Evolutionary conservation across 2,888 invertebrate species (phyloP).

Genomic region (Noctuana brunneofusca): DNA sequence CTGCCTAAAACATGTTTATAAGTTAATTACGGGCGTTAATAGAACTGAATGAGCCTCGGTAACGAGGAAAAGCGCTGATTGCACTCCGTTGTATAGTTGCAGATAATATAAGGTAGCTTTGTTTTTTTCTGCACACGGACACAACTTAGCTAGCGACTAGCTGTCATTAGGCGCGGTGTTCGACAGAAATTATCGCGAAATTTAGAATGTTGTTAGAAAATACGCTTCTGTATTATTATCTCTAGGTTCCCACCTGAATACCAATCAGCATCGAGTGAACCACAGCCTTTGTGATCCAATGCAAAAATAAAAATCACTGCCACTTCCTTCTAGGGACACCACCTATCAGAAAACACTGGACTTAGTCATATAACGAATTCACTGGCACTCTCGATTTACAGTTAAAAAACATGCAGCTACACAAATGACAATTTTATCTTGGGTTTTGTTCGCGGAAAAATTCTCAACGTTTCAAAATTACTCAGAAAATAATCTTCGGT

Average conservation of each 20-base stretch:
- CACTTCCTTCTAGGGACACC: slow-evolving; percentile 57
- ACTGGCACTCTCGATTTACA: slow-evolving; percentile 52
- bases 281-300: slow-evolving; percentile 54
- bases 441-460: slow-evolving; percentile 52
- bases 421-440: slow-evolving; percentile 49
- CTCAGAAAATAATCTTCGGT: slow-evolving; percentile 68
- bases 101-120: background rate
- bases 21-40: slow-evolving; percentile 1
- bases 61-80: background rate
- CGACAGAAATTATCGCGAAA: background rate
- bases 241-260: slow-evolving; percentile 36
- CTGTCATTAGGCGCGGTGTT: slow-evolving; percentile 22
- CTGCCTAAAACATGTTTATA: slow-evolving; percentile 18
- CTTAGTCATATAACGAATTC: slow-evolving; percentile 55
- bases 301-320: slow-evolving; percentile 64
- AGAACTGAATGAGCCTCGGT: background rate
- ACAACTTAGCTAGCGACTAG: slow-evolving; percentile 6
- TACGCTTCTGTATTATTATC: slow-evolving; percentile 1
- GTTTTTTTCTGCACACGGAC: slow-evolving; percentile 17
- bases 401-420: slow-evolving; percentile 45
- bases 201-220: background rate
- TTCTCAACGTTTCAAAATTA: slow-evolving; percentile 74
- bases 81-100: background rate
- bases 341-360: slow-evolving; percentile 63
- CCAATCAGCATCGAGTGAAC: slow-evolving; percentile 50